Evolutionary conservation across 2,888 invertebrate species (phyloP).

Genomic region (Cyclophora albipunctata): DNA sequence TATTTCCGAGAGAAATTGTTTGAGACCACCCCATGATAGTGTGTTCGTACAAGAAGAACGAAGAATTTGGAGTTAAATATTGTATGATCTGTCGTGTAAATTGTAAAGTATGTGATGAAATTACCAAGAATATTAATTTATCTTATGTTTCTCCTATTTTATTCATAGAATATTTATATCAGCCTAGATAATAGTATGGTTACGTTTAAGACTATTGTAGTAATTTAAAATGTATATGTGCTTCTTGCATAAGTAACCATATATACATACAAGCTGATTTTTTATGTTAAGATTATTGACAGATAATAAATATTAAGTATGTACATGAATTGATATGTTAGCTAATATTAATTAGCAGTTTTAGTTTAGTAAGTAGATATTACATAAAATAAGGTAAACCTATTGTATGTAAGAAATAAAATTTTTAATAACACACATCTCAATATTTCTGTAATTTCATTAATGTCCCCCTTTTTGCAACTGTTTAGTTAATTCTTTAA

Average conservation of each 20-base stretch:
- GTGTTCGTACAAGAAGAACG: conserved; percentile 36
- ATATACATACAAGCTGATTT: conserved; percentile 46
- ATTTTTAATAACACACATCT: conserved; percentile 57
- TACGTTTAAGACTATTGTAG: conserved; percentile 39
- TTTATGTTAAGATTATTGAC: conserved; percentile 39
- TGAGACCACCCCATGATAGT: conserved; percentile 74
- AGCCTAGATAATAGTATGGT: conserved; percentile 32
- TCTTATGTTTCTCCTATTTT: conserved; percentile 32
- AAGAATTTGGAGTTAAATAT: no score
- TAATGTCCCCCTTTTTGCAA: no score
- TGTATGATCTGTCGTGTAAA: conserved; percentile 57
- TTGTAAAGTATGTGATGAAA: conserved; percentile 62
- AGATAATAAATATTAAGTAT: conserved; percentile 43
- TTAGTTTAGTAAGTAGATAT: conserved; percentile 46
- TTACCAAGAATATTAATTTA: conserved; percentile 58
- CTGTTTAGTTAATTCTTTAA: no score
- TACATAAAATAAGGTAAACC: conserved; percentile 61
- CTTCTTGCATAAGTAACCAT: conserved; percentile 45
- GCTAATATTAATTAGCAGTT: conserved; percentile 62
- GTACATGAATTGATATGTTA: conserved; percentile 65
- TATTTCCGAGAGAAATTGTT: conserved; percentile 89
- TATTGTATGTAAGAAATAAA: conserved; percentile 71
- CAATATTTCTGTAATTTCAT: conserved; percentile 1
- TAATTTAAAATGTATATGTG: conserved; percentile 65
- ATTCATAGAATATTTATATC: conserved; percentile 29